Evolutionary conservation across 2,888 invertebrate species (phyloP).

Genomic region (Caenorhabditis sp.): DNA sequence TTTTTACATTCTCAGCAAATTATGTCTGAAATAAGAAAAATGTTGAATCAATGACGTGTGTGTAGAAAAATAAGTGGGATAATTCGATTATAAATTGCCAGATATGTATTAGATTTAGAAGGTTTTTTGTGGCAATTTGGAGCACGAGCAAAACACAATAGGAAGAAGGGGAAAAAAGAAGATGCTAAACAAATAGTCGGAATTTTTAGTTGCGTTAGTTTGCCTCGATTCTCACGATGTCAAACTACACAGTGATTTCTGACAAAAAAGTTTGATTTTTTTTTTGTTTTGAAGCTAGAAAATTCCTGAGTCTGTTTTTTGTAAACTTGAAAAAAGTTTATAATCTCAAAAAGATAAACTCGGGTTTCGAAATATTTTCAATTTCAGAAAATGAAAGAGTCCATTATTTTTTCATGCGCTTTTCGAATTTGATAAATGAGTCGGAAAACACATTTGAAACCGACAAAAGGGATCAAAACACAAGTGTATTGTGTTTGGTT

Average conservation of each 20-base stretch:
- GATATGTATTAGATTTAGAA: no score
- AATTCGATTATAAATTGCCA: neutral
- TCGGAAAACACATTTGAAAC: no score
- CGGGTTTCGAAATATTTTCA: no score
- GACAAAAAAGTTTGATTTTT: no score
- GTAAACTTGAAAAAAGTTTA: no score
- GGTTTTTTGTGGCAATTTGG: neutral
- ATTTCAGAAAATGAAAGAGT: no score
- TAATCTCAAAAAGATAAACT: no score
- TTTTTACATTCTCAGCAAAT: conserved; percentile 4
- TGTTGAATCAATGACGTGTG: conserved; percentile 8
- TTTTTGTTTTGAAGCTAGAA: no score
- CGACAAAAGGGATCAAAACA: neutral
- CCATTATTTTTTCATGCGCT: neutral
- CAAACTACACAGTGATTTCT: neutral
- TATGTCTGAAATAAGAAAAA: neutral
- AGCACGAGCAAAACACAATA: neutral
- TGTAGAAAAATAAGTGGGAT: neutral
- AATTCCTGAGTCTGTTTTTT: neutral
- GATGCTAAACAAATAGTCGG: neutral
- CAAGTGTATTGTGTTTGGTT: neutral
- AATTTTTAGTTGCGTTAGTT: neutral
- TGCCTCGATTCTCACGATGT: neutral
- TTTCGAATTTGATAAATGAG: neutral
- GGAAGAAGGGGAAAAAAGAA: neutral